A percentile compares a stretch with the other conserved stretches of the same genome.
These are phyloP conservation scores for Drosophila anomalata DNA, from an alignment of 2,888 invertebrate species.

Conservation along the genomic window DNA sequence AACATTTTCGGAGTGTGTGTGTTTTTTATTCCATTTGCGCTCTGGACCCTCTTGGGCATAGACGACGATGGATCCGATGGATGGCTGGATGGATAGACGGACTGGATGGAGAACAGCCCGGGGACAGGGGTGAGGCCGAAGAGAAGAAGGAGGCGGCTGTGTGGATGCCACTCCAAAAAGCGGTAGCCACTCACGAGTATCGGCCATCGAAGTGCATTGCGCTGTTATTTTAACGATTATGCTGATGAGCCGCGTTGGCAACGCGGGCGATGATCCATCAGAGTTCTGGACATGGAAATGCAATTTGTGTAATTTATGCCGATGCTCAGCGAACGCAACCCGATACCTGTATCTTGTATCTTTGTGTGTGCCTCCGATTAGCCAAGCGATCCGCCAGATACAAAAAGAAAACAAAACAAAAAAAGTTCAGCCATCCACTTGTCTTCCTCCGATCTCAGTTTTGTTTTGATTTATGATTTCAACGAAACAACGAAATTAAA, in stretches of 20 bases:
- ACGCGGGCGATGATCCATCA: slow-evolving; percentile 77
- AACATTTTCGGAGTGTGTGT: slow-evolving; percentile 39
- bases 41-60: slow-evolving; percentile 52
- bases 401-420: slow-evolving; percentile 31
- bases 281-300: slow-evolving; percentile 80
- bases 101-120: slow-evolving; percentile 1
- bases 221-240: slow-evolving; percentile 81
- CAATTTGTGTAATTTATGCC: slow-evolving; percentile 80
- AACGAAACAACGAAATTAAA: slow-evolving; percentile 67
- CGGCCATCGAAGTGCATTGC: slow-evolving; percentile 73
- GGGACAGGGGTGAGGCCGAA: not conserved
- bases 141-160: not conserved
- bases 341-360: slow-evolving; percentile 28
- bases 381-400: slow-evolving; percentile 71
- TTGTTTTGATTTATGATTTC: slow-evolving; percentile 75
- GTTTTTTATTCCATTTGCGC: slow-evolving; percentile 41
- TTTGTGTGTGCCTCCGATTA: slow-evolving; percentile 65
- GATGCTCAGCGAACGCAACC: slow-evolving; percentile 37
- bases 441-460: slow-evolving; percentile 49
- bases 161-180: slow-evolving; percentile 47
- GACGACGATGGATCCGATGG: slow-evolving; percentile 44
- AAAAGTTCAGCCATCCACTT: slow-evolving; percentile 70
- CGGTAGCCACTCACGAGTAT: slow-evolving; percentile 69
- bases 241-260: slow-evolving; percentile 68
- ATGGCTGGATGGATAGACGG: slow-evolving; percentile 28